Base-by-base conservation (phyloP, 2,888 invertebrate genomes). In the Mimas tiliae region DNA sequence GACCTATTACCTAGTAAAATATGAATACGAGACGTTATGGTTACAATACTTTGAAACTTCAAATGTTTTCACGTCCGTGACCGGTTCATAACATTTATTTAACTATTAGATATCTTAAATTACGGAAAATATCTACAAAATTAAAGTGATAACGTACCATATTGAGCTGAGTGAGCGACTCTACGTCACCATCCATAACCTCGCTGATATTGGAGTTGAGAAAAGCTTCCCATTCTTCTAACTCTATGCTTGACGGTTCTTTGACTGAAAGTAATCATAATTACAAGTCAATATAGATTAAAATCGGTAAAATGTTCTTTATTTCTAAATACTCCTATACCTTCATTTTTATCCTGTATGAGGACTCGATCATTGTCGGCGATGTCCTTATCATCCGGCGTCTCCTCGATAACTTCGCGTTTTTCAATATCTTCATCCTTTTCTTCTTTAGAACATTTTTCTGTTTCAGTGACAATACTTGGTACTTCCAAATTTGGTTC, bases 171-270 rank as follows among this genome's bases (percentile, higher is more conserved):
- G 95, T 95, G 6, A 97, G 88, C 2, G 96, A 96, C 74, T 96
- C 96, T 16, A 97, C 93, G 85, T 97, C 97, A 0, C 97, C 97
- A 66, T 96, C 95, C 90, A 97, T 95, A 14, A 97, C 95, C 92
- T 98, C 98, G 82, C 96, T 96, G 86, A 97, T 97, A 16, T 97
- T 96, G 12, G 96, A 95, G 77, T 96, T 95, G 0, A 98, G 87
- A 85, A 98, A 98, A 0, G 96, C 97, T 70, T 97, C 93, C 98
- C 97, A 98, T 86, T 98, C 98, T 71, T 98, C 97, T 72, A 96
- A 95, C 84, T 98, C 97, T 68, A 97, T 96, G 3, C 96, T 96
- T 2, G 95, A 94, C 53, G 95, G 95, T 76, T 91, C 91, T 74
- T 90, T 91, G 11, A 84, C 92, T 93, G 83, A 14, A 79, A 52